Conservation (phyloP, 2,797 vertebrate genomes). For the Betta splendens region DNA sequence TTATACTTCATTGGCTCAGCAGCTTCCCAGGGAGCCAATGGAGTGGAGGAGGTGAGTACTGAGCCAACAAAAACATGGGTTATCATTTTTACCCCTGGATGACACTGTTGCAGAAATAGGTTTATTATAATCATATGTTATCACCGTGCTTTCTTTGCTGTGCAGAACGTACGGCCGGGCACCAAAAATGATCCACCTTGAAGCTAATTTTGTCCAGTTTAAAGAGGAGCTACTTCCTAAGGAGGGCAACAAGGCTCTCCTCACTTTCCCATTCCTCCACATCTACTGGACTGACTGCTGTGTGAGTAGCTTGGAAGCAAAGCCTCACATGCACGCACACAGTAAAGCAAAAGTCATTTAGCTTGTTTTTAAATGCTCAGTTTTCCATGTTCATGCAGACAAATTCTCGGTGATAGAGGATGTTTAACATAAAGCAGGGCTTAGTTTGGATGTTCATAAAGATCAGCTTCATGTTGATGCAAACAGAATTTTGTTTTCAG, state of each 20-base stretch:
- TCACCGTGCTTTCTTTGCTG: conserved; percentile 2
- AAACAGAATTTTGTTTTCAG: too few relatives aligned
- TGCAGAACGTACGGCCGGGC: conserved; percentile 95
- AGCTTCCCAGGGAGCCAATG: conserved; percentile 96
- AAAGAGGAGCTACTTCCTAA: conserved; percentile 98
- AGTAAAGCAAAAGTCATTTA: conserved; percentile 1
- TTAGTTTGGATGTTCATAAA: too few relatives aligned
- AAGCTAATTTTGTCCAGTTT: conserved; percentile 98
- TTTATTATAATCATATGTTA: not conserved
- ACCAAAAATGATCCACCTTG: conserved; percentile 98
- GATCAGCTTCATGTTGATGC: too few relatives aligned
- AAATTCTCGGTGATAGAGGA: too few relatives aligned
- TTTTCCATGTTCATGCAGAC: too few relatives aligned
- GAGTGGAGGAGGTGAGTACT: conserved; percentile 92
- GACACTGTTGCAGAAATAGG: too few relatives aligned
- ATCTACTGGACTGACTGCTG: conserved; percentile 99
- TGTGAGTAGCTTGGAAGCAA: conserved; percentile 80
- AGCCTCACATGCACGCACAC: conserved; percentile 1
- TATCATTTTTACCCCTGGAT: too few relatives aligned
- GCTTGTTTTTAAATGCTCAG: too few relatives aligned
- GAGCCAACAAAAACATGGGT: not conserved
- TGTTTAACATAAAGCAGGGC: too few relatives aligned
- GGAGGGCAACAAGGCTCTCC: conserved; percentile 95
- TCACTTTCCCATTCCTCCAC: conserved; percentile 99
- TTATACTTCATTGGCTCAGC: conserved; percentile 91